Evolutionary conservation across 2,113 vertebrate species (phyloP).

Genomic region (Penelope pileata): DNA sequence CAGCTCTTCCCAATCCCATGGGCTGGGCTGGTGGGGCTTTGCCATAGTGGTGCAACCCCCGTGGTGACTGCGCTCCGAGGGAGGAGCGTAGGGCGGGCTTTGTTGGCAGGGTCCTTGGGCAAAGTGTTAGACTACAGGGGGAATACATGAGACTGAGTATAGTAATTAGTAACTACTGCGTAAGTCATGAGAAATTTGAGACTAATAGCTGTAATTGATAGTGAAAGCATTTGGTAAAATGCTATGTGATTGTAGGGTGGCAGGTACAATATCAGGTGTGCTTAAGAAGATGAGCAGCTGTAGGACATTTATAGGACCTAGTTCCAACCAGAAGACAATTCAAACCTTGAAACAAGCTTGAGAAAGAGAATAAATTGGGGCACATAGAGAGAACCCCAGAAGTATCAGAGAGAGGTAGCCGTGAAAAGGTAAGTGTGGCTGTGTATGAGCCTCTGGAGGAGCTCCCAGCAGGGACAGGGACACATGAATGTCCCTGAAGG

Average conservation of each 20-base stretch:
- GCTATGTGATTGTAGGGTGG: neutral
- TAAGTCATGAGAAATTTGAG: neutral
- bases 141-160: rapidly evolving
- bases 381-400: neutral
- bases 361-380: neutral
- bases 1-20: rapidly evolving
- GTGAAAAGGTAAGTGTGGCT: neutral
- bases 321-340: neutral
- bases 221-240: neutral
- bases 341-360: neutral
- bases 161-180: neutral
- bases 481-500: neutral
- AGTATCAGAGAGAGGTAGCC: neutral
- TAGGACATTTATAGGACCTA: neutral
- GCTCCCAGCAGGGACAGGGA: neutral
- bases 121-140: rapidly evolving
- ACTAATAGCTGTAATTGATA: neutral
- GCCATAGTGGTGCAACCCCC: too few species aligned
- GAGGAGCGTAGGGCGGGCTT: neutral
- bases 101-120: neutral
- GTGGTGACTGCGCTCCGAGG: neutral
- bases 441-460: neutral
- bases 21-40: neutral
- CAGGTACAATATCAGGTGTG: neutral
- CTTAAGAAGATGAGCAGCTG: neutral